These are phyloP conservation scores for Euproctis similis DNA, from an alignment of 2,888 invertebrate genomes.

Conservation along the genomic window DNA sequence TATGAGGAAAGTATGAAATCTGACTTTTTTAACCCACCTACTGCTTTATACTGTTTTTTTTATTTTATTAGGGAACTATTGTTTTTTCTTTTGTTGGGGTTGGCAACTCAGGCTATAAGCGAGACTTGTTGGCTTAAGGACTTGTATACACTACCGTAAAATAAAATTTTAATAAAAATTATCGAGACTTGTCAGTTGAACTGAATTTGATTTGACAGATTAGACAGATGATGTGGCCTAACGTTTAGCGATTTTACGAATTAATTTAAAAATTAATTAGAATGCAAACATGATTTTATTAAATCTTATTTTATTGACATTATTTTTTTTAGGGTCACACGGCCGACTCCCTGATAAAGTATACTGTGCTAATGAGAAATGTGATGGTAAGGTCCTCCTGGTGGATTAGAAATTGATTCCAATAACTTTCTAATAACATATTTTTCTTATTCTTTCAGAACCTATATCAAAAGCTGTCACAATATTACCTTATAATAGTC, in stretches of 20 bases:
- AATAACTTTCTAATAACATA: constrained; percentile 29
- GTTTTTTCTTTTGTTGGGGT: too few species aligned
- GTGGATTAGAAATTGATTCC: constrained; percentile 33
- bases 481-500: constrained; percentile 71
- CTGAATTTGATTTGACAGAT: constrained; percentile 29
- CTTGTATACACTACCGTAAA: too few species aligned
- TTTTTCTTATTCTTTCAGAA: constrained; percentile 50
- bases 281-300: constrained; percentile 67
- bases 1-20: too few species aligned
- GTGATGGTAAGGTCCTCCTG: constrained; percentile 75
- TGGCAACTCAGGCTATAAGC: too few species aligned
- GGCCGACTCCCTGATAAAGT: constrained; percentile 79
- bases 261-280: constrained; percentile 38
- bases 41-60: too few species aligned
- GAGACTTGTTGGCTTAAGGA: too few species aligned
- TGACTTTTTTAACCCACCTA: too few species aligned
- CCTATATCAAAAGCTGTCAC: constrained; percentile 80
- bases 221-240: constrained; percentile 74
- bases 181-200: too few species aligned
- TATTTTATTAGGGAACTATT: too few species aligned
- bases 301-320: constrained; percentile 55
- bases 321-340: constrained; percentile 45
- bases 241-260: constrained; percentile 49
- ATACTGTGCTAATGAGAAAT: constrained; percentile 81
- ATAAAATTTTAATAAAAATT: too few species aligned